Evolutionary conservation across 2,888 invertebrate genomes (phyloP), one percentile per base, ranked within the genome.

Genomic region (Xylota sylvarum): DNA sequence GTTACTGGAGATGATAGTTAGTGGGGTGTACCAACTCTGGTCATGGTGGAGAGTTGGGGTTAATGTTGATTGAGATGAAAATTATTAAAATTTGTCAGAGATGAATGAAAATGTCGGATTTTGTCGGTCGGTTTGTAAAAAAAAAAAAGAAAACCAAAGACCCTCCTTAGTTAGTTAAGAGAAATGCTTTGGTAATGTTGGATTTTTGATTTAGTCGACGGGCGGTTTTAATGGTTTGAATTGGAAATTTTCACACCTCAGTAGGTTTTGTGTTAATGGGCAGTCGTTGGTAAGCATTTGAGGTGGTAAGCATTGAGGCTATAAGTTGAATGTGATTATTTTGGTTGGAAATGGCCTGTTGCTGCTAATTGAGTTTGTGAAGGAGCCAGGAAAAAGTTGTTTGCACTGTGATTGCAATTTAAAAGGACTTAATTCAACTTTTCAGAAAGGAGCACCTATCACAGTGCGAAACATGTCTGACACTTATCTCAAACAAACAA

Each of bases 11-110:
- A 27, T 72, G 65, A 64, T 40, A 58, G 64, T 64, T 69, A 65
- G 48, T 30, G 37, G 14, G 30, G n/a, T n/a, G n/a, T n/a, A n/a
- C 14, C 27, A 23, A n/a, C n/a, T n/a, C 5, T 64, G 52, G 60
- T 78, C 56, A 50, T 67, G 70, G 55, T 50, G 62, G 56, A 65
- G 55, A 69, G 77, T 52, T 86, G 81, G 58, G 86, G 82, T 86
- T 86, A 86, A 86, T 86, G 86, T 77, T 86, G 82, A 86, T 86
- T 82, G 82, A 86, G 86, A 86, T 86, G 86, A 78, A 86, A 86
- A 82, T 86, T 86, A 82, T 82, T 86, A 82, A 86, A 86, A 86
- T 86, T 86, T 82, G 82, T 85, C 86, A 74, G 86, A 82, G 82
- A 86, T 62, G 86, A 82, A 86, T 82, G 82, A 77, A 86, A 86